Conservation (phyloP, 1,140 invertebrate genomes). For the Temnothorax nylanderi region DNA sequence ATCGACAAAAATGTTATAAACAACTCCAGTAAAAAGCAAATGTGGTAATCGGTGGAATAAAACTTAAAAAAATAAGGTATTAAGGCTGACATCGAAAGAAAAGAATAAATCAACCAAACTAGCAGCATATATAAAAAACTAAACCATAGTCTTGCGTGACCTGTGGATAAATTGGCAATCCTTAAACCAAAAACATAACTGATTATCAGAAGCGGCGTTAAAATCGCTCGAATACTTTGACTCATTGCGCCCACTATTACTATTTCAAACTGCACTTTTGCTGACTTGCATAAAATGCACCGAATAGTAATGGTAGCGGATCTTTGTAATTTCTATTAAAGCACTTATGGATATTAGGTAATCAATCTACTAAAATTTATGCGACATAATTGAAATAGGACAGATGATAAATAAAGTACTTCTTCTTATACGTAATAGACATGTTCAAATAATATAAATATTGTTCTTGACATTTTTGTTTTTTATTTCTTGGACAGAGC, state of each 20-base stretch:
- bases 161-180: not conserved
- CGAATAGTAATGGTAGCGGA: not conserved
- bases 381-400: not conserved
- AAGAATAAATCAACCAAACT: slow-evolving; percentile 3
- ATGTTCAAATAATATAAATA: not conserved
- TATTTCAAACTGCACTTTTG: not conserved
- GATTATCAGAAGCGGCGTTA: not conserved
- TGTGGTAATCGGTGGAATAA: not conserved
- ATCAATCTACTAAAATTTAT: not conserved
- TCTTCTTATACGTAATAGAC: no score
- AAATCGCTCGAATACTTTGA: not conserved
- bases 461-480: not conserved
- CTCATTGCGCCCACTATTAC: not conserved
- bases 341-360: not conserved
- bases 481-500: not conserved
- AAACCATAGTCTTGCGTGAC: not conserved
- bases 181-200: not conserved
- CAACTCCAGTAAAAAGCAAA: not conserved
- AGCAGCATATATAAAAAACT: not conserved
- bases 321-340: not conserved
- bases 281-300: not conserved
- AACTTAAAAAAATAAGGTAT: not conserved
- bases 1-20: not conserved
- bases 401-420: not conserved
- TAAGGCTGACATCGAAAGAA: not conserved